phyloP scores from a whole-genome alignment of 2,113 vertebrate genomes.

The Elachura formosa region DNA sequence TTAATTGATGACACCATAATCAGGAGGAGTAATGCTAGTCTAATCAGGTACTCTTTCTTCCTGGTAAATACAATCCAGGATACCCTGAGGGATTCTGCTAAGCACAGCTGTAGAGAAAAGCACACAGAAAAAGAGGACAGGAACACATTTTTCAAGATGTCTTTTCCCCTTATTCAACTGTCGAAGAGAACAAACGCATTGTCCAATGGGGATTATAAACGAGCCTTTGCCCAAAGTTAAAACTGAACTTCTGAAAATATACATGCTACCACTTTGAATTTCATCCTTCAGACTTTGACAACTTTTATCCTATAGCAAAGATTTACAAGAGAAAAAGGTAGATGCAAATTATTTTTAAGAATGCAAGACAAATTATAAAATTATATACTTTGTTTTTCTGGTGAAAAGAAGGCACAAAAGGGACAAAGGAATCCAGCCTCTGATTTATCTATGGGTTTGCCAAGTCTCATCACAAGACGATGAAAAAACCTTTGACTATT shows the following conservation, averaged over 20 bases:
- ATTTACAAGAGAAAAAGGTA: not conserved
- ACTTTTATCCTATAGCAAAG: not conserved
- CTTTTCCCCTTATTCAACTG: conserved; percentile 66
- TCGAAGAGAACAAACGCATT: conserved; percentile 58
- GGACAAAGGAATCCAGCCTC: not conserved
- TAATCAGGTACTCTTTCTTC: conserved; percentile 63
- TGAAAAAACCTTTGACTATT: not conserved
- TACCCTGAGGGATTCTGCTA: conserved; percentile 57
- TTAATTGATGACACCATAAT: conserved; percentile 52
- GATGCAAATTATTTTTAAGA: not conserved
- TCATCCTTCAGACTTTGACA: not conserved
- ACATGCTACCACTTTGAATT: not conserved
- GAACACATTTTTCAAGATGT: conserved; percentile 70
- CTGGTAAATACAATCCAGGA: conserved; percentile 54
- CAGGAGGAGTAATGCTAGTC: conserved; percentile 37
- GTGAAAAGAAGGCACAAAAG: not conserved
- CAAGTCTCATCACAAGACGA: not conserved
- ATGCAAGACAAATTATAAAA: not conserved
- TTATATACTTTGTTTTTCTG: not conserved
- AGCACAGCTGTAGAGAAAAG: conserved; percentile 61
- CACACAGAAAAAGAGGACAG: conserved; percentile 51
- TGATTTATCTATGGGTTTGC: not conserved
- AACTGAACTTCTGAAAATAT: conserved; percentile 26
- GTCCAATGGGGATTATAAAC: conserved; percentile 60
- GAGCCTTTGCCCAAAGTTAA: conserved; percentile 38